Conservation (phyloP, 2,113 vertebrate genomes). For the Tor tambroides region DNA sequence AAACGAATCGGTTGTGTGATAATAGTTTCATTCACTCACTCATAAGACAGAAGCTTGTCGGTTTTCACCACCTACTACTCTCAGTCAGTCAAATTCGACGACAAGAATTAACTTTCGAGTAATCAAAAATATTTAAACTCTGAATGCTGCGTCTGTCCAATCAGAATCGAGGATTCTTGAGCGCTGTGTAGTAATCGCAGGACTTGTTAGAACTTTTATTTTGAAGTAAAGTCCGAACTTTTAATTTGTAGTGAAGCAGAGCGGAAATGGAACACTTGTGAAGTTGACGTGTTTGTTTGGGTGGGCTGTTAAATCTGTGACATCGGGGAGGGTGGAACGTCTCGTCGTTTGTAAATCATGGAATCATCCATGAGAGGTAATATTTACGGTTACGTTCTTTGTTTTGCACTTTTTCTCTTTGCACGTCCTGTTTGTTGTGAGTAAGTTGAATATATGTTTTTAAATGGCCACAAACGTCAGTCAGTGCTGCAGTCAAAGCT, state of each 20-base stretch:
- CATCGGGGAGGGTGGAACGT: not conserved
- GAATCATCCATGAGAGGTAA: conserved; percentile 21
- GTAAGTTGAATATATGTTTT: not conserved
- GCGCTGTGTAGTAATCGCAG: not conserved
- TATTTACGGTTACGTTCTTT: not conserved
- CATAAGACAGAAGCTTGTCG: too few relatives aligned
- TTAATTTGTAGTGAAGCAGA: not conserved
- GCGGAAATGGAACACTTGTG: not conserved
- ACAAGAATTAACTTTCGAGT: not conserved
- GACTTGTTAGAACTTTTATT: conserved; percentile 38
- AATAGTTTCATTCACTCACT: too few relatives aligned
- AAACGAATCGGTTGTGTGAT: not conserved
- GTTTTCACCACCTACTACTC: too few relatives aligned
- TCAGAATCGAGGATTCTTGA: not conserved
- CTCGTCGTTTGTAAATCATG: not conserved
- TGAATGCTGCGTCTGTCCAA: not conserved
- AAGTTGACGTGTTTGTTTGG: not conserved
- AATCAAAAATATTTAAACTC: not conserved
- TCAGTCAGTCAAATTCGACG: not conserved
- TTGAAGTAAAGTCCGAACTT: not conserved
- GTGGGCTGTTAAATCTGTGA: not conserved
- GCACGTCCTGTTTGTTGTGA: not conserved
- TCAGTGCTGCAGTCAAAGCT: not conserved
- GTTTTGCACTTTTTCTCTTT: not conserved
- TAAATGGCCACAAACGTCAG: not conserved